Conservation (phyloP, 1,140 invertebrate genomes). For the Euura lappo region DNA sequence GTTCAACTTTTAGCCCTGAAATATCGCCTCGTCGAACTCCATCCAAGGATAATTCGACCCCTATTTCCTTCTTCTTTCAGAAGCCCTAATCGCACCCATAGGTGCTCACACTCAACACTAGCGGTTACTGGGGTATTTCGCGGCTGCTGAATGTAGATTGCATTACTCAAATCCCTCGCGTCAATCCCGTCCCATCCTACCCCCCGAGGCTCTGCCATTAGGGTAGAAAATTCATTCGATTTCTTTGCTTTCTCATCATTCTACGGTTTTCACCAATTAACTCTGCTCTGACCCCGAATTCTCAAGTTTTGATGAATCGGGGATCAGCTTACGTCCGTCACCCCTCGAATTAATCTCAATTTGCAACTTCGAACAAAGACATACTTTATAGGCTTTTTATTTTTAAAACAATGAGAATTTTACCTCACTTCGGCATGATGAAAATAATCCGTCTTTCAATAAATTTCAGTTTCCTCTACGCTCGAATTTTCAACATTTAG, state of each 20-base stretch:
- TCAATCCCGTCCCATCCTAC: neutral
- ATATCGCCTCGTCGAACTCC: too few species aligned
- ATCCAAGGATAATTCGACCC: too few species aligned
- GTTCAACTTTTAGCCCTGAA: too few species aligned
- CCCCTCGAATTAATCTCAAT: neutral
- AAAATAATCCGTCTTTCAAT: neutral
- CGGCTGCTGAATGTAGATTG: neutral
- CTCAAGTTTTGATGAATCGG: neutral
- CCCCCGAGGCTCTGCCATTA: neutral
- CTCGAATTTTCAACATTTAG: neutral
- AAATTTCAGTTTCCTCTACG: neutral
- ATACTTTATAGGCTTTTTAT: neutral
- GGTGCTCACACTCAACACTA: too few species aligned
- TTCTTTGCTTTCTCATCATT: too few species aligned
- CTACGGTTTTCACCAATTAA: neutral
- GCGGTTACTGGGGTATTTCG: neutral
- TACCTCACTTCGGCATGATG: too few species aligned
- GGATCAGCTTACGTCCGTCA: neutral
- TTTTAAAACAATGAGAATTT: neutral
- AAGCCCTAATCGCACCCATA: too few species aligned
- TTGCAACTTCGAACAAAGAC: neutral
- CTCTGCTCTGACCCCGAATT: neutral
- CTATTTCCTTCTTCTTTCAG: too few species aligned
- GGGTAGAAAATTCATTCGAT: neutral
- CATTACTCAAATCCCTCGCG: neutral